Percentiles rank a stretch among this genome's conserved stretches.
Evolutionary conservation across 2,113 vertebrate species (phyloP).

Genomic region (Xyliphius kryptos): DNA sequence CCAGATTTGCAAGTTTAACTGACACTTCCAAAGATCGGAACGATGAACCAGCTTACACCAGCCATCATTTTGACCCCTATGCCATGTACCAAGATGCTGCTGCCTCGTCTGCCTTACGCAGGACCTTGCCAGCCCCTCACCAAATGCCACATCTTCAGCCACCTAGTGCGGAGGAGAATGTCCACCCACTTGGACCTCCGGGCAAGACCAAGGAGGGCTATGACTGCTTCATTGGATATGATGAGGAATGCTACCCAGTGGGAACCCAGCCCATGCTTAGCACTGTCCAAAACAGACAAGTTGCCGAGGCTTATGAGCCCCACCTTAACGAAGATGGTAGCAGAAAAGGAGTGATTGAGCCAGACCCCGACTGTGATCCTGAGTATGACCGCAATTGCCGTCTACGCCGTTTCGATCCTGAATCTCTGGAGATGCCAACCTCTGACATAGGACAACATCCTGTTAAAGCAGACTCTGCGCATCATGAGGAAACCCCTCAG

Average conservation of each 20-base stretch:
- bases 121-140: slow-evolving; percentile 18
- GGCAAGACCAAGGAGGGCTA: slow-evolving; percentile 74
- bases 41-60: slow-evolving; percentile 45
- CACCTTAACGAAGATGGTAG: slow-evolving; percentile 57
- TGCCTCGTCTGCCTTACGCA: slow-evolving; percentile 44
- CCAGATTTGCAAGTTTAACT: slow-evolving; percentile 43
- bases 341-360: slow-evolving; percentile 58
- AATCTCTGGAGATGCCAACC: neutral
- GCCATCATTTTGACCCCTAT: slow-evolving; percentile 53
- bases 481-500: slow-evolving; percentile 11
- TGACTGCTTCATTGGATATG: slow-evolving; percentile 68
- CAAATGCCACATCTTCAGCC: slow-evolving; percentile 47
- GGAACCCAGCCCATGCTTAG: slow-evolving; percentile 45
- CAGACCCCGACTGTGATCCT: slow-evolving; percentile 67
- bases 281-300: slow-evolving; percentile 43
- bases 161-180: slow-evolving; percentile 44
- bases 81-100: slow-evolving; percentile 52
- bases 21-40: slow-evolving; percentile 45
- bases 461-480: neutral
- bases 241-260: slow-evolving; percentile 62
- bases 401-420: slow-evolving; percentile 56
- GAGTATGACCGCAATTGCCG: slow-evolving; percentile 67
- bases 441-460: slow-evolving; percentile 21
- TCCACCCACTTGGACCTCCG: slow-evolving; percentile 58
- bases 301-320: slow-evolving; percentile 58